phyloP scores from a whole-genome alignment of 2,888 invertebrate genomes.

The Rhagonycha fulva region DNA sequence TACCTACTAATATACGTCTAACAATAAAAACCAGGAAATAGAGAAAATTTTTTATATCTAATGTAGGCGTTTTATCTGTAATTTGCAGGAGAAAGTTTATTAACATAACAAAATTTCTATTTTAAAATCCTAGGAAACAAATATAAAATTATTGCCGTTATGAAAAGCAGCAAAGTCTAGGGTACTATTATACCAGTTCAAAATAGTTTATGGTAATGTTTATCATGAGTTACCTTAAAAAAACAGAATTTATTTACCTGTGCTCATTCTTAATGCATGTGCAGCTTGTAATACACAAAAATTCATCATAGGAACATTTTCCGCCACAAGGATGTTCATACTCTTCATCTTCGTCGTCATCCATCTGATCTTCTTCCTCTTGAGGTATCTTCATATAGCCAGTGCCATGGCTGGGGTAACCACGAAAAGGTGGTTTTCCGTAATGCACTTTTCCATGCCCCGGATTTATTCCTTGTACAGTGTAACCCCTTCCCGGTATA shows the following conservation, averaged over 20 bases:
- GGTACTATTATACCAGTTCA: too few relatives aligned
- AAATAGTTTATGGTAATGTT: not conserved
- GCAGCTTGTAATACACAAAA: slow-evolving; percentile 65
- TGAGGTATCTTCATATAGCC: slow-evolving; percentile 47
- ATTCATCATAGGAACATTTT: slow-evolving; percentile 57
- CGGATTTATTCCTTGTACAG: slow-evolving; percentile 29
- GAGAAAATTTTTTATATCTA: not conserved
- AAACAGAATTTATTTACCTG: slow-evolving; percentile 38
- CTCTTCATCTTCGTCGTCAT: slow-evolving; percentile 42
- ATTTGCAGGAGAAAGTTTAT: not conserved
- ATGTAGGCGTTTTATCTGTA: not conserved
- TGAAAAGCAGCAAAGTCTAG: too few relatives aligned
- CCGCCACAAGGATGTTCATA: slow-evolving; percentile 49
- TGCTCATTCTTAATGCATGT: slow-evolving; percentile 62
- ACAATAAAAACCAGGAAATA: not conserved
- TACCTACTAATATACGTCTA: too few relatives aligned
- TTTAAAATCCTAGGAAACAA: not conserved
- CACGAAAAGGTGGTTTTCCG: slow-evolving; percentile 31
- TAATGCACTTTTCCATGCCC: slow-evolving; percentile 37
- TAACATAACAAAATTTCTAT: too few relatives aligned
- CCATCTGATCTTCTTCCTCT: slow-evolving; percentile 42
- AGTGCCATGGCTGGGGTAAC: slow-evolving; percentile 29
- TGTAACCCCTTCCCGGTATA: slow-evolving; percentile 42
- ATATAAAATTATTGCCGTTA: not conserved
- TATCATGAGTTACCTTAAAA: not conserved